Conservation (phyloP, 2,888 invertebrate genomes). For the Sphaerophoria rueppellii region DNA sequence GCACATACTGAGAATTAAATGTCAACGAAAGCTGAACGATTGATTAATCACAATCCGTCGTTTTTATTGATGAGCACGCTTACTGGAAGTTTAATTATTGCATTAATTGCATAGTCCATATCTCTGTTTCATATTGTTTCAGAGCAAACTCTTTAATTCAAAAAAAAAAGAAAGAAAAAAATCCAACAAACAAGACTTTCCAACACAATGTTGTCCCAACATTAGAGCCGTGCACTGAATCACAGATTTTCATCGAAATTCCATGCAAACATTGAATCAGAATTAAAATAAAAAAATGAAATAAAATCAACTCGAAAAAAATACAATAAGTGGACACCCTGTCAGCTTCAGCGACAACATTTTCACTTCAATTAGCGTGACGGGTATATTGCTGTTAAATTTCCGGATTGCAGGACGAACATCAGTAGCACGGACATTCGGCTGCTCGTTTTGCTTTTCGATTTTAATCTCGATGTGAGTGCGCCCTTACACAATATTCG, state of each 20-base stretch:
- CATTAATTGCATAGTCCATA: conserved; percentile 59
- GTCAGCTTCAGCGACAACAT: conserved; percentile 41
- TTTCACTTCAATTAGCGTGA: conserved; percentile 51
- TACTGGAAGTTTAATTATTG: conserved; percentile 65
- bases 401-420: conserved; percentile 20
- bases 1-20: conserved; percentile 52
- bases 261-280: conserved; percentile 33
- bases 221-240: conserved; percentile 41
- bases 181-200: conserved; percentile 1
- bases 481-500: not conserved
- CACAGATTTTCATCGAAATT: conserved; percentile 32
- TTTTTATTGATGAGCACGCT: conserved; percentile 59
- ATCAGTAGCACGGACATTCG: conserved; percentile 1
- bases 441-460: conserved; percentile 21
- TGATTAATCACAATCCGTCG: conserved; percentile 68
- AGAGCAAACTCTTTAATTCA: conserved; percentile 27
- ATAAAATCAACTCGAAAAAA: conserved; percentile 17
- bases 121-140: conserved; percentile 38
- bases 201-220: conserved; percentile 15
- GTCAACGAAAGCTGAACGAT: conserved; percentile 65
- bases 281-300: conserved; percentile 18
- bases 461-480: conserved; percentile 35
- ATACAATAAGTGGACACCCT: conserved; percentile 19
- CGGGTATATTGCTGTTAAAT: conserved; percentile 42
- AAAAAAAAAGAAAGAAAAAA: not conserved